A percentile compares a stretch with the other conserved stretches of the same genome.
Conservation (phyloP, 2,888 invertebrate genomes). For the Thymelicus lineola region DNA sequence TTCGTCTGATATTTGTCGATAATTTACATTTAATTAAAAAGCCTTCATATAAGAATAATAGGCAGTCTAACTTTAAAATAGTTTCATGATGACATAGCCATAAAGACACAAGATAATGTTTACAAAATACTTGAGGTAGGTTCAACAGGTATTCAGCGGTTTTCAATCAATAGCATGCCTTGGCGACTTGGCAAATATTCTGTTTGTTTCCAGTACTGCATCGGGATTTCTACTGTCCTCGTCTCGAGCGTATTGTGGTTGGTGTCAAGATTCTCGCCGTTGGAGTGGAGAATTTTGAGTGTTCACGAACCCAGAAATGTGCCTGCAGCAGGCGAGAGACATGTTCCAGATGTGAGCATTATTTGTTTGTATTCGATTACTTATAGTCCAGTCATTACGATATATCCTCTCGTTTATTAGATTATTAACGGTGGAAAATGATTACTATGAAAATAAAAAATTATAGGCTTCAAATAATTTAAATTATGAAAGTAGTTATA, state of each 20-base stretch:
- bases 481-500: no score
- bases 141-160: constrained; percentile 34
- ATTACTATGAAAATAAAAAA: no score
- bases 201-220: constrained; percentile 82
- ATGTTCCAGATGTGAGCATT: constrained; percentile 39
- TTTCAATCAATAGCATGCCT: not conserved
- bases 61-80: no score
- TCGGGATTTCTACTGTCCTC: constrained; percentile 94
- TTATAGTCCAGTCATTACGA: no score
- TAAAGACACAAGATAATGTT: not conserved
- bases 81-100: no score
- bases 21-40: no score
- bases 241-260: constrained; percentile 90
- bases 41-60: no score
- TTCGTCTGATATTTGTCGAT: no score
- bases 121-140: not conserved
- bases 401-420: no score
- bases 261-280: constrained; percentile 97
- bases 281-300: constrained; percentile 93
- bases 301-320: constrained; percentile 22
- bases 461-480: no score
- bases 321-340: constrained; percentile 11
- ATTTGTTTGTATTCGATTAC: not conserved
- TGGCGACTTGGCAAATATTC: not conserved
- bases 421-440: no score